Evolutionary conservation across 2,797 vertebrate genomes (phyloP), one percentile per base, ranked within the genome.

Genomic region (Furcifer pardalis): DNA sequence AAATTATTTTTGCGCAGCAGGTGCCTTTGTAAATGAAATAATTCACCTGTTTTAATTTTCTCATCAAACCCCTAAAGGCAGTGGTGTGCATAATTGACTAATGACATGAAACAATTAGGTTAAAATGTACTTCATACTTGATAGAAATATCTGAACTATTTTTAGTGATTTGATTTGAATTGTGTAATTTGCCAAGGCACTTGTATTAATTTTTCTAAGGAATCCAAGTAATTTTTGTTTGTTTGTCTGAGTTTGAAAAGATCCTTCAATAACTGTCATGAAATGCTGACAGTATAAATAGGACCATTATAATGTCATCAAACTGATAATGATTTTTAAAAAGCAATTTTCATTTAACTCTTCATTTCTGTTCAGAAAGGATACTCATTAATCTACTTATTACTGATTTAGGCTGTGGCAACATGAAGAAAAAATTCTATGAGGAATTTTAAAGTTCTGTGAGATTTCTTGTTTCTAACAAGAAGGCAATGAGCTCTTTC

Each of bases 21-120:
- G 79, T 89, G 65, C 25, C 87, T 90, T 91, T 89, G 77, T 86
- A 89, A 90, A 85, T 90, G 69, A 90, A 94, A 88, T 86, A 86
- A 92, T 85, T 90, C 13, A 0, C 10, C 77, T 85, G 81, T 81
- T 89, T 91, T 88, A 86, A 7, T 87, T 92, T 89, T 89, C 84
- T 32, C 5, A 71, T 52, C 44, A 56, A 56, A 66, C 87, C 66
- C 63, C 73, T 79, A 40, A 86, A 87, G 72, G 56, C 21, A 88
- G 44, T 88, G 78, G 2, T 60, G 42, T 42, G 77, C 19, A 77
- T 91, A 91, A 86, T 78, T 91, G 75, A 86, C 77, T 91, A 89
- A 92, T 90, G 82, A 71, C 63, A 17, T 79, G 52, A 87, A 90
- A 71, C 1, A 13, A 73, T 90, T 87, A 49, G 46, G 23, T 85